Evolutionary conservation across 2,888 invertebrate species (phyloP), one percentile per base, ranked within the genome.

Genomic region (Deroplatys truncata): DNA sequence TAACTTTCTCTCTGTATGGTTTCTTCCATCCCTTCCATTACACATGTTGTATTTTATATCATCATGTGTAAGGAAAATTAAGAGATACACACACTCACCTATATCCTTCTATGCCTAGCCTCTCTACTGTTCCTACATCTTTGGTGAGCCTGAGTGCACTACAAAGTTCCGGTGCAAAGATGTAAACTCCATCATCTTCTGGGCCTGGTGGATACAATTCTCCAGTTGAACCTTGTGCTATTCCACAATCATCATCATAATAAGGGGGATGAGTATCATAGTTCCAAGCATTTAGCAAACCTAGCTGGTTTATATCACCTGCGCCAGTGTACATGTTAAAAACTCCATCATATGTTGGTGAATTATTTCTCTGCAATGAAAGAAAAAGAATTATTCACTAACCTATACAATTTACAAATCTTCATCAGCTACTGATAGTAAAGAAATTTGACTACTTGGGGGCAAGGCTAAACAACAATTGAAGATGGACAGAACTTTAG

Each of bases 141-240:
- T 82, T 87, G 16, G 35, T 43, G 13, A 87, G 87, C 13, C 28
- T 31, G 5, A 87, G 1, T 16, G 87, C 35, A 29, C 97, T 96
- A 95, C 98, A 98, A 90, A 97, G 94, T 93, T 98, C 98, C 0
- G 97, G 94, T 0, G 96, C 95, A 93, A 97, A 98, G 90, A 98
- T 93, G 0, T 95, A 93, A 9, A 97, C 93, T 56, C 94, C 94
- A 15, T 95, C 93, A 86, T 95, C 95, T 0, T 95, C 93, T 0
- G 94, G 92, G 90, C 96, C 94, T 0, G 92, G 91, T 31, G 97
- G 97, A 95, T 97, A 98, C 31, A 97, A 93, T 93, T 98, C 98
- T 0, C 98, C 98, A 0, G 96, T 95, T 15, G 96, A 96, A 28
- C 98, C 98, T 91, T 94, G 94, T 8, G 98, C 95, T 82, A 92